Evolutionary conservation across 2,888 invertebrate species (phyloP), one percentile per base, ranked within the genome.

Genomic region (Chrysolina haemoptera): DNA sequence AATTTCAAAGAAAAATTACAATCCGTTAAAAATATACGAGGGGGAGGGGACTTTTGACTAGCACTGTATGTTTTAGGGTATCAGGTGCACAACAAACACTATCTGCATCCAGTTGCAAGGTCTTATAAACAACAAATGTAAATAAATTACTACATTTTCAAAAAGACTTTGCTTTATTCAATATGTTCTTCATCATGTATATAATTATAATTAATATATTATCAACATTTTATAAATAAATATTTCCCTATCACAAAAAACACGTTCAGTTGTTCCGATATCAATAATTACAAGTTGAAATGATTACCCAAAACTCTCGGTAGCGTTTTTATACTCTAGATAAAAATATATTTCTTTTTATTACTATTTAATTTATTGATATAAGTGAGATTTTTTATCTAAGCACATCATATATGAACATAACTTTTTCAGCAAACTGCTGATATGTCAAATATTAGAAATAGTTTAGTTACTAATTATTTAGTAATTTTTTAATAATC

Each of bases 191-290:
- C 1, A 53, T 53, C 18, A 20, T 59, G 22, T 59, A 59, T 59
- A 59, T n/a, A 59, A 59, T 59, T 35, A 59, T n/a, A 16, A 53
- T 35, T 35, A 35, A 46, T 46, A 46, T 14, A 59, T 59, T 35
- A 27, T 22, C 16, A 59, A 59, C 59, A 59, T 59, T 59, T 18
- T 35, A 59, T 59, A 27, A 59, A 59, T 59, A 59, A 59, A 53
- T 27, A 27, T 35, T 59, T 59, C n/a, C 59, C 59, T 59, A 59
- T 59, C 27, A 59, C 59, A 59, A 27, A 35, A 59, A 59, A 59
- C 59, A 59, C n/a, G 59, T 12, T 53, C 12, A 8, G n/a, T 53
- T 53, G 18, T 6, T 53, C 53, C 18, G 11, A 18, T 53, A 10
- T 18, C 35, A 53, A 20, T 20, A 53, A 20, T 11, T 53, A 20